A percentile compares a stretch with the other conserved stretches of the same genome.
Evolutionary conservation across 2,888 invertebrate species (phyloP).

Genomic region (Euclidia mi): DNA sequence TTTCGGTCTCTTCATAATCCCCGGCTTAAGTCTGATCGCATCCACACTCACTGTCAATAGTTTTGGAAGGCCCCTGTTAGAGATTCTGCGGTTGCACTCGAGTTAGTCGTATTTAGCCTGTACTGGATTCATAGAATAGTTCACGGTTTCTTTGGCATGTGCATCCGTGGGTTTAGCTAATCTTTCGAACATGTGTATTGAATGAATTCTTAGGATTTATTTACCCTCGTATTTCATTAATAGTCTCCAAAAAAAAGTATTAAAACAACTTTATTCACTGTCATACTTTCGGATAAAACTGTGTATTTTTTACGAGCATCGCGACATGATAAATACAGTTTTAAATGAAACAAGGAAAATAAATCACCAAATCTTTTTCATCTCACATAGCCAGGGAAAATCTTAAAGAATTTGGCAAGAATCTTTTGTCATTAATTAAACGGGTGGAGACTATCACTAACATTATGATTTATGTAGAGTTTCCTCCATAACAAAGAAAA

Average conservation of each 20-base stretch:
- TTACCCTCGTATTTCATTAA: constrained; percentile 29
- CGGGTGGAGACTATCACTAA: constrained; percentile 28
- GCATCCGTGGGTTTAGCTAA: constrained; percentile 66
- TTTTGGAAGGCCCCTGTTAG: constrained; percentile 86
- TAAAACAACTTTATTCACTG: constrained; percentile 9
- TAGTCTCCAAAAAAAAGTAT: constrained; percentile 17
- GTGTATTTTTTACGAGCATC: constrained; percentile 20
- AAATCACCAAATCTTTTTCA: constrained; percentile 47
- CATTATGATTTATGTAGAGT: constrained; percentile 22
- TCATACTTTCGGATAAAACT: constrained; percentile 13
- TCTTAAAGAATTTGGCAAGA: constrained; percentile 49
- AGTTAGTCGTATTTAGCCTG: constrained; percentile 80
- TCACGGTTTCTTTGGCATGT: constrained; percentile 85
- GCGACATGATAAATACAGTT: constrained; percentile 48
- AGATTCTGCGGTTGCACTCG: constrained; percentile 85
- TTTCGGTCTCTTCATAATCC: constrained; percentile 90
- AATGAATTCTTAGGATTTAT: constrained; percentile 62
- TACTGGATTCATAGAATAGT: constrained; percentile 81
- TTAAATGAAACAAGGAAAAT: constrained; percentile 50
- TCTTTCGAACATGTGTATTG: constrained; percentile 74
- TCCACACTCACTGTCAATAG: constrained; percentile 90
- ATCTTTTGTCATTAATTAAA: constrained; percentile 48
- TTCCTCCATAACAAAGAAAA: background rate
- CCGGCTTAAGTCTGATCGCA: constrained; percentile 88
- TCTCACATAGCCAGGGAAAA: constrained; percentile 34